A percentile compares a stretch with the other conserved stretches of the same genome.
phyloP scores from a whole-genome alignment of 2,797 vertebrate species.

The Gymnoscopelus braueri region DNA sequence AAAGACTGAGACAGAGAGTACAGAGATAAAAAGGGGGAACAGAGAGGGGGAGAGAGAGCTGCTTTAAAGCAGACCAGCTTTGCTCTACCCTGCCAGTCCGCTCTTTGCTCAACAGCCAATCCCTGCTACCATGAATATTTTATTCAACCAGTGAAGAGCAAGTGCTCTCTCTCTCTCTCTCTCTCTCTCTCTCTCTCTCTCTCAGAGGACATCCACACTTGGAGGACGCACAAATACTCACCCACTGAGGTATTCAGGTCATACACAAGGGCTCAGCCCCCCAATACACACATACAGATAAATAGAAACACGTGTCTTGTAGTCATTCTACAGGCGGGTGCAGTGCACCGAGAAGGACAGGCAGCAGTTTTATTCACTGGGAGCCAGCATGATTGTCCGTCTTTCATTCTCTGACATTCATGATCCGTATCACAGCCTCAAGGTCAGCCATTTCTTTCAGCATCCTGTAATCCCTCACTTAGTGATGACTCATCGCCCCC shows the following conservation, averaged over 20 bases:
- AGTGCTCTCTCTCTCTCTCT: constrained; percentile 56
- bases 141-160: constrained; percentile 69
- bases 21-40: constrained; percentile 34
- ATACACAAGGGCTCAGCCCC: constrained; percentile 64
- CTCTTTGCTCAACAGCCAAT: constrained; percentile 76
- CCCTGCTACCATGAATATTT: constrained; percentile 81
- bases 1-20: constrained; percentile 31
- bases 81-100: constrained; percentile 68
- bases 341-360: constrained; percentile 35
- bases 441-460: constrained; percentile 54
- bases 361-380: constrained; percentile 43
- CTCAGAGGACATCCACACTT: constrained; percentile 51
- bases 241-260: constrained; percentile 76
- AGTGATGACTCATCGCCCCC: constrained; percentile 22
- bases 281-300: constrained; percentile 63
- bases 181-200: constrained; percentile 4
- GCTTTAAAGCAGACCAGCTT: constrained; percentile 62
- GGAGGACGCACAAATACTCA: constrained; percentile 69
- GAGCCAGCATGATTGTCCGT: constrained; percentile 3
- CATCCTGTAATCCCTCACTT: constrained; percentile 50
- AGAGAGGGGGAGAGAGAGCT: constrained; percentile 21
- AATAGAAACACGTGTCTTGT: constrained; percentile 48
- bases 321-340: constrained; percentile 42
- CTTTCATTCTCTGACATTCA: constrained; percentile 53
- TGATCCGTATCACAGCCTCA: constrained; percentile 32